Percentiles rank a stretch among this genome's conserved stretches.
phyloP scores from a whole-genome alignment of 2,888 invertebrate species.

The Ophioninae sp. region DNA sequence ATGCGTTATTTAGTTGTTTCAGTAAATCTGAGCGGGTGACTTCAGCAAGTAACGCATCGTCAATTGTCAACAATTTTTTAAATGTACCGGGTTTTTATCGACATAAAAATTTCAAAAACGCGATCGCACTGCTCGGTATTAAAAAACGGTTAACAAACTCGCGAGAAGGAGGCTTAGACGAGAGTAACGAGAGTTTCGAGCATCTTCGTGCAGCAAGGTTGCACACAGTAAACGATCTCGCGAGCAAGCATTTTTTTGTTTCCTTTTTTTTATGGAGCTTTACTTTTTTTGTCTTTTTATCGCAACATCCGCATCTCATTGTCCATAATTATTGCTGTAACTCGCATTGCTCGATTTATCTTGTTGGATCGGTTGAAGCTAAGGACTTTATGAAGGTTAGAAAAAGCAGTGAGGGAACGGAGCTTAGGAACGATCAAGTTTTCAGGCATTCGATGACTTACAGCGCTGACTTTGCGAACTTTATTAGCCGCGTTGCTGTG shows the following conservation, averaged over 20 bases:
- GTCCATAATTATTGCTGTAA: neutral
- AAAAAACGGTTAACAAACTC: no score
- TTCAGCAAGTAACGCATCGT: no score
- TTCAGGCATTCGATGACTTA: conserved; percentile 81
- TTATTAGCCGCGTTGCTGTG: conserved; percentile 83
- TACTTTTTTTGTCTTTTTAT: neutral
- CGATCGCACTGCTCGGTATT: no score
- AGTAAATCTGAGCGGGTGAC: no score
- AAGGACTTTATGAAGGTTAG: neutral
- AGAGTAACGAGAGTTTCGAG: neutral
- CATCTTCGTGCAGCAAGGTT: neutral
- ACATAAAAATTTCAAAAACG: no score
- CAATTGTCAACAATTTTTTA: no score
- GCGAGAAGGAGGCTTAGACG: neutral
- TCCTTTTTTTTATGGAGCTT: neutral
- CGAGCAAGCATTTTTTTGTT: neutral
- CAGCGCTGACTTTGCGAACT: conserved; percentile 96
- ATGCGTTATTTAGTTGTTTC: no score
- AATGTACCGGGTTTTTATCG: no score
- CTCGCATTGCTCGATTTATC: neutral
- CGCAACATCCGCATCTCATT: conserved; percentile 14
- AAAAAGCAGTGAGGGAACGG: conserved; percentile 8
- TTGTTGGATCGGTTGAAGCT: neutral
- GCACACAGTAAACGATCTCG: neutral
- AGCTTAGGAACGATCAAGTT: neutral